phyloP scores from a whole-genome alignment of 2,888 invertebrate species.

The Melangyna quadrimaculata region DNA sequence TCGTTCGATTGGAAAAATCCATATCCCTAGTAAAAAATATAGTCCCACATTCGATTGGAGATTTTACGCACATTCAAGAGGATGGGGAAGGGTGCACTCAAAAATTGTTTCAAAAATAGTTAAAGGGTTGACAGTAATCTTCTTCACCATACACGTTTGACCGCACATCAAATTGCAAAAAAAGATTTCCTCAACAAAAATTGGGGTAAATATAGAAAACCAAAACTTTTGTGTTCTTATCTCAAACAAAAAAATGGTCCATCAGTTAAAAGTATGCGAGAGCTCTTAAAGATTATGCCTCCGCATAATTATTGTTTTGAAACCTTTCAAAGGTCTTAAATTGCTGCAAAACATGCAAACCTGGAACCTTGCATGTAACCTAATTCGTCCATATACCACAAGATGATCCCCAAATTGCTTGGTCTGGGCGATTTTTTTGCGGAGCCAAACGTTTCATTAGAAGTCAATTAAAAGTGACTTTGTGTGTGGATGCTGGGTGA shows the following conservation, averaged over 20 bases:
- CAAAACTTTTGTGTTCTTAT: background rate
- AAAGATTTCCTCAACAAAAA: slow-evolving; percentile 18
- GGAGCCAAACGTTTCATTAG: slow-evolving; percentile 69
- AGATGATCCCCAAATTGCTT: slow-evolving; percentile 28
- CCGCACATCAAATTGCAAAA: slow-evolving; percentile 53
- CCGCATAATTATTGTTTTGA: slow-evolving; percentile 35
- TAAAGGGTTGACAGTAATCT: slow-evolving; percentile 63
- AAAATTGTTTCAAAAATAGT: slow-evolving; percentile 8
- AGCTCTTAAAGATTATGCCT: background rate
- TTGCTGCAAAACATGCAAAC: slow-evolving; percentile 60
- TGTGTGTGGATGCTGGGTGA: background rate
- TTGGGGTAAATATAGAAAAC: background rate
- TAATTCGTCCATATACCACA: slow-evolving; percentile 63
- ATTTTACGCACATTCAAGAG: slow-evolving; percentile 3
- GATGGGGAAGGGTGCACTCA: background rate
- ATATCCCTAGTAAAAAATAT: background rate
- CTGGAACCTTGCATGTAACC: slow-evolving; percentile 16
- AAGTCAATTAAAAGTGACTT: slow-evolving; percentile 62
- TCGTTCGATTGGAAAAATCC: slow-evolving; percentile 54
- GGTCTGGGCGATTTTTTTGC: background rate
- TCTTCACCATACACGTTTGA: slow-evolving; percentile 39
- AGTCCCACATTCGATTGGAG: slow-evolving; percentile 33
- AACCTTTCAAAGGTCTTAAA: slow-evolving; percentile 48
- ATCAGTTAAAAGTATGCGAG: background rate
- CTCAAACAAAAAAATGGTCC: background rate